phyloP scores from a whole-genome alignment of 2,888 invertebrate genomes.

The Sepiola atlantica region DNA sequence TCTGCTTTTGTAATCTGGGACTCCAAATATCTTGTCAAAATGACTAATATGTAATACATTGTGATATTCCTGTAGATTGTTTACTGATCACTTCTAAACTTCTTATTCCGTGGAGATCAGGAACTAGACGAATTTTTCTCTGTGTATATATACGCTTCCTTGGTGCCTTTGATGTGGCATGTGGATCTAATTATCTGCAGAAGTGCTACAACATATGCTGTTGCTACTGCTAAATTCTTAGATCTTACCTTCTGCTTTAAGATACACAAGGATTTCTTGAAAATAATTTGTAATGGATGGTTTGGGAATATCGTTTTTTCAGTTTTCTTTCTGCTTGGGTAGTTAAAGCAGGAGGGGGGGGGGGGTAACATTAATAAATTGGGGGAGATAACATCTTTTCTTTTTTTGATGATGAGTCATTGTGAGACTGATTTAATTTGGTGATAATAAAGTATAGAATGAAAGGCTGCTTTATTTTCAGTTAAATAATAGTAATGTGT shows the following conservation, averaged over 20 bases:
- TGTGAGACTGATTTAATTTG: constrained; percentile 13
- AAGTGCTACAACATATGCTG: constrained; percentile 12
- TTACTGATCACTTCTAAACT: constrained; percentile 32
- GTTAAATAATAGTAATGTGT: not conserved
- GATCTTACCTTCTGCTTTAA: not conserved
- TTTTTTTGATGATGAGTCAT: not conserved
- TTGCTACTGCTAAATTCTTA: constrained; percentile 32
- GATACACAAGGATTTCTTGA: not conserved
- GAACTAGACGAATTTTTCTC: not conserved
- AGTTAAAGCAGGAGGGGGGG: not conserved
- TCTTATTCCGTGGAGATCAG: not conserved
- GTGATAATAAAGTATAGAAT: not conserved
- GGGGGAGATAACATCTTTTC: not conserved
- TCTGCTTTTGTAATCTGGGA: constrained; percentile 32
- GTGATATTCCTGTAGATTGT: constrained; percentile 24
- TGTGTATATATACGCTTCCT: not conserved
- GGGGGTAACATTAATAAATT: no score
- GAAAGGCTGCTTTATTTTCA: not conserved
- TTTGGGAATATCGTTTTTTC: not conserved
- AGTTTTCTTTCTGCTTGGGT: not conserved
- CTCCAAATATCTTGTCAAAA: not conserved
- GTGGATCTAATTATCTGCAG: constrained; percentile 9
- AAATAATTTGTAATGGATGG: not conserved
- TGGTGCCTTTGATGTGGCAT: not conserved
- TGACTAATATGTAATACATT: constrained; percentile 21